Percentiles rank a stretch among this genome's conserved stretches.
Conservation (phyloP, 2,797 vertebrate species). For the Pangasius larnaudii region DNA sequence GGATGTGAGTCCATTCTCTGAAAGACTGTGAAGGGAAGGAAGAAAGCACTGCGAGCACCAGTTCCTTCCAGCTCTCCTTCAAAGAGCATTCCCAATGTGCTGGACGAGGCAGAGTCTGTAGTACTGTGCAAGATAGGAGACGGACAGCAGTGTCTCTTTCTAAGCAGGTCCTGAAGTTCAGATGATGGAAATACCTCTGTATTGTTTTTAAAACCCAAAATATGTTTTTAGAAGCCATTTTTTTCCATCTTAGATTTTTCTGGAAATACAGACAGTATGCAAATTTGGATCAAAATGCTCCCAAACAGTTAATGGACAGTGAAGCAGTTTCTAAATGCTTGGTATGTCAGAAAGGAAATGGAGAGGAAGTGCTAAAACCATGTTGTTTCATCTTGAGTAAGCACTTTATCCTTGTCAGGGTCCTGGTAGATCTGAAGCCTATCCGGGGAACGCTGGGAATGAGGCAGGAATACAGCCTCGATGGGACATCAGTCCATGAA, state of each 20-base stretch:
- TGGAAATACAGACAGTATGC: background rate
- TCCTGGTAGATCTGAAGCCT: background rate
- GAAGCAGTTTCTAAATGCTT: background rate
- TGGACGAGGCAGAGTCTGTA: no score
- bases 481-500: background rate
- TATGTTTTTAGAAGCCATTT: no score
- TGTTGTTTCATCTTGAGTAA: background rate
- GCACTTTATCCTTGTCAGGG: no score
- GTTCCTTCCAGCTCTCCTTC: background rate
- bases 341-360: background rate
- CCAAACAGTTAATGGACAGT: background rate
- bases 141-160: background rate
- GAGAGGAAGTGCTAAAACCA: background rate
- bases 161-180: background rate
- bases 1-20: background rate
- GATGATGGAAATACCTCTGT: background rate
- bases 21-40: constrained; percentile 2
- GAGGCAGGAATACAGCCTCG: background rate
- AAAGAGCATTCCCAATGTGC: constrained; percentile 23
- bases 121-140: background rate
- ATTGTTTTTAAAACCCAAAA: no score
- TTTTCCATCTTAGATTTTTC: background rate
- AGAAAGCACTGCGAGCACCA: background rate
- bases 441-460: no score
- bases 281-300: background rate